Evolutionary conservation across 2,888 invertebrate genomes (phyloP), one percentile per base, ranked within the genome.

Genomic region (Trachelus tabidus): DNA sequence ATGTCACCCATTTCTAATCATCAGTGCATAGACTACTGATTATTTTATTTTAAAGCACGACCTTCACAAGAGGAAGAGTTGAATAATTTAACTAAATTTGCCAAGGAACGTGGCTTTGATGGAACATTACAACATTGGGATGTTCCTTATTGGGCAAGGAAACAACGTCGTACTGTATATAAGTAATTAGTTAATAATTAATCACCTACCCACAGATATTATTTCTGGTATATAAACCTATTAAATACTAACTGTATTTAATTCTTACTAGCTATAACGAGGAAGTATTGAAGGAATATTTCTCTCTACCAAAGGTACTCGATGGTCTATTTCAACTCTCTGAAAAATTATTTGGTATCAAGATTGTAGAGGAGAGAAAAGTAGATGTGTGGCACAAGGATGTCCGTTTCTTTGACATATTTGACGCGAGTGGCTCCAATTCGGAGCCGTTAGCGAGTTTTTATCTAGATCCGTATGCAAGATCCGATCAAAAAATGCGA

Each of bases 331-430:
- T 98, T 87, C 92, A 94, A 78, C 92, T 98, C 23, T 94, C 95
- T 85, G 95, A 96, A 83, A 94, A 94, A 76, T 92, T 98, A 11
- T 98, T 98, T 89, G 95, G 95, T 80, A 94, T 97, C 34, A 93
- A 94, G 86, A 95, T 97, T 75, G 93, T 95, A 68, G 95, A 96
- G 88, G 82, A 79, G 11, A 92, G 94, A 79, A 93, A 93, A 81
- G 94, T 95, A 0, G 94, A 96, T 76, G 94, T 95, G 0, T 98
- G 98, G 98, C 96, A 98, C 88, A 94, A 95, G 79, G 96, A 97
- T 89, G 98, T 98, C 0, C 94, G 95, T 86, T 97, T 95, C 89
- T 98, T 94, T 90, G 95, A 97, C 87, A 93, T 98, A 12, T 95
- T 94, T 86, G 97, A 98, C 87, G 92, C 93, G 23, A 93, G 94